phyloP scores from a whole-genome alignment of 2,888 invertebrate species.

The Orthosia gothica region DNA sequence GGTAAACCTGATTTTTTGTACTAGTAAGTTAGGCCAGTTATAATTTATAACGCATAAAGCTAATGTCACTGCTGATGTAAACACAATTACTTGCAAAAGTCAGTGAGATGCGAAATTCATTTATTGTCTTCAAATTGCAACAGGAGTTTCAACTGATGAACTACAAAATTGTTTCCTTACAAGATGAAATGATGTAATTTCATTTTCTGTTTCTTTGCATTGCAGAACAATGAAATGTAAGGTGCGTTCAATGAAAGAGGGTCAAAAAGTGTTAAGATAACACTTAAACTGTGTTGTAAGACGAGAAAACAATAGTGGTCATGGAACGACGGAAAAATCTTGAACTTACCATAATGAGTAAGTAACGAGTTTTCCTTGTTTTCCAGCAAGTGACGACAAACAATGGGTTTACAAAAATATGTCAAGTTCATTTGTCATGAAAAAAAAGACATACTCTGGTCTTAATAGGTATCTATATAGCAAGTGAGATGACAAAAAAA shows the following conservation, averaged over 20 bases:
- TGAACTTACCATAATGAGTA: conserved; percentile 40
- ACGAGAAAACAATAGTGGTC: conserved; percentile 34
- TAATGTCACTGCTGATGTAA: conserved; percentile 52
- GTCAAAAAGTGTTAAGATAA: conserved; percentile 27
- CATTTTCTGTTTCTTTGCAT: conserved; percentile 23
- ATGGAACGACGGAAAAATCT: conserved; percentile 50
- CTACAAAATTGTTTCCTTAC: conserved; percentile 15
- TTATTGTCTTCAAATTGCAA: conserved; percentile 43
- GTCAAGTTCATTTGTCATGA: conserved; percentile 37
- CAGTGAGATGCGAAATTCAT: conserved; percentile 29
- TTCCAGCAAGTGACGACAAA: conserved; percentile 22
- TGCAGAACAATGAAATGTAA: conserved; percentile 23
- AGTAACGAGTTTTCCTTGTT: conserved; percentile 40
- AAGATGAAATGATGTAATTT: conserved; percentile 17
- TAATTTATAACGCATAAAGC: conserved; percentile 47
- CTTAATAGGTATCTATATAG: not conserved
- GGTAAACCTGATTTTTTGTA: conserved; percentile 49
- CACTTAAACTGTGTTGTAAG: conserved; percentile 30
- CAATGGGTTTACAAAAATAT: conserved; percentile 33
- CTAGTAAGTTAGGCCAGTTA: conserved; percentile 28
- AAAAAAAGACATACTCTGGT: conserved; percentile 12
- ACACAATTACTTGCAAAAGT: conserved; percentile 31
- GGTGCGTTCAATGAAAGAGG: conserved; percentile 18
- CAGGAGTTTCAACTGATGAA: conserved; percentile 35
- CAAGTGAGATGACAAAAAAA: not conserved